phyloP scores from a whole-genome alignment of 2,797 vertebrate species.

The Galago senegalensis region DNA sequence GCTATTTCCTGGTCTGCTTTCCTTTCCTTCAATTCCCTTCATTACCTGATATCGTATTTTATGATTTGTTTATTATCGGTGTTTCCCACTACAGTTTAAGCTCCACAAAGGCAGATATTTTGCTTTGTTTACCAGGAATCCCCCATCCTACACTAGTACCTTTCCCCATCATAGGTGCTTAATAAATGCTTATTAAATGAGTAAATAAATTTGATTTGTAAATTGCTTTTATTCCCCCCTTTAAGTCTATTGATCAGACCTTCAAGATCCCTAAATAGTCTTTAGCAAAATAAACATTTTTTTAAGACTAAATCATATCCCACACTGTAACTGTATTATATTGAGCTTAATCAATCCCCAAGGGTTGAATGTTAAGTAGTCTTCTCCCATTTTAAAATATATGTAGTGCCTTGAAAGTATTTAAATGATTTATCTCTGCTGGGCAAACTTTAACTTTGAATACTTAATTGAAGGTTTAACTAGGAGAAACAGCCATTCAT shows the following conservation, averaged over 20 bases:
- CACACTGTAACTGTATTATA: background rate
- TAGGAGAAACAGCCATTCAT: background rate
- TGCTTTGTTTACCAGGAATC: background rate
- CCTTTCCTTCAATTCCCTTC: no score
- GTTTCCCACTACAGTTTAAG: background rate
- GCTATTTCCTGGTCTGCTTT: background rate
- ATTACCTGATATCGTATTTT: no score
- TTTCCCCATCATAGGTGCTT: background rate
- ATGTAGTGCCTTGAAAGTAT: background rate
- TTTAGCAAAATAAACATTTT: background rate
- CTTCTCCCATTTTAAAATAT: background rate
- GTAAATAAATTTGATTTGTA: background rate
- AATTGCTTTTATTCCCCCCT: background rate
- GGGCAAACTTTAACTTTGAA: conserved; percentile 24
- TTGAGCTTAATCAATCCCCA: background rate
- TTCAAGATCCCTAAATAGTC: background rate
- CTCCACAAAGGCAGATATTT: background rate
- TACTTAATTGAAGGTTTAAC: background rate
- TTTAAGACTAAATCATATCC: background rate
- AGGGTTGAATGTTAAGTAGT: background rate
- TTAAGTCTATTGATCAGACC: background rate
- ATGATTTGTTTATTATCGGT: background rate
- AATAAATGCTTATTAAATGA: background rate
- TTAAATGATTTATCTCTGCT: conserved; percentile 11
- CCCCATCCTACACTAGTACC: background rate